phyloP scores from a whole-genome alignment of 2,113 vertebrate genomes.

The Aldabrachelys gigantea region DNA sequence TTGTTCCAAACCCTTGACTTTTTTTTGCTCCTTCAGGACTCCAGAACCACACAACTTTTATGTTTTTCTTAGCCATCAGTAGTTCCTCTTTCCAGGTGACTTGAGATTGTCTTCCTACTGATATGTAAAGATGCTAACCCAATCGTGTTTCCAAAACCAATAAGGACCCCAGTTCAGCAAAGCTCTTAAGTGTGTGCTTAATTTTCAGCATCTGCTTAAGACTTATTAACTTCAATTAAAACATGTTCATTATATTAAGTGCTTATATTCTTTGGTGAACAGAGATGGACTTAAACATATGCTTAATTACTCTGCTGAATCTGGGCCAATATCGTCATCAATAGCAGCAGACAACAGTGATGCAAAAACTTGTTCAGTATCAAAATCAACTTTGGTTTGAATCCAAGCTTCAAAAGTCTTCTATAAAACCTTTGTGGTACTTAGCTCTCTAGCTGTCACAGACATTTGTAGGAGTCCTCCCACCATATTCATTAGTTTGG shows the following conservation, averaged over 20 bases:
- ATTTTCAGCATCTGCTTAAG: neutral
- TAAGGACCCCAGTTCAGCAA: neutral
- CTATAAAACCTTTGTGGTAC: neutral
- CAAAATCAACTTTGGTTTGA: neutral
- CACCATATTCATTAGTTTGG: neutral
- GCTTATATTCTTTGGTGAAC: neutral
- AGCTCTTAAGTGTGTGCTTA: rapidly evolving
- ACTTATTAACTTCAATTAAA: neutral
- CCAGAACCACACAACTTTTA: neutral
- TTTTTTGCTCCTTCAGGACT: neutral
- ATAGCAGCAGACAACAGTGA: neutral
- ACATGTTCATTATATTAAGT: neutral
- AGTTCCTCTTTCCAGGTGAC: neutral
- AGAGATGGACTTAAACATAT: neutral
- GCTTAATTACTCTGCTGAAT: neutral
- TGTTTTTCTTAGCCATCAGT: neutral
- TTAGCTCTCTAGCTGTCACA: neutral
- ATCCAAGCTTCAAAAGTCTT: constrained; percentile 8
- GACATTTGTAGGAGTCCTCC: constrained; percentile 51
- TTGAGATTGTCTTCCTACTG: neutral
- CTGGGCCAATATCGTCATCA: neutral
- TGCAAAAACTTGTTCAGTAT: neutral
- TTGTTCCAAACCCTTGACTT: rapidly evolving
- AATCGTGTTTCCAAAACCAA: neutral
- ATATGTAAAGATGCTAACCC: neutral